Evolutionary conservation across 2,797 vertebrate genomes (phyloP), one percentile per base, ranked within the genome.

Genomic region (Myiotriccus ornatus): DNA sequence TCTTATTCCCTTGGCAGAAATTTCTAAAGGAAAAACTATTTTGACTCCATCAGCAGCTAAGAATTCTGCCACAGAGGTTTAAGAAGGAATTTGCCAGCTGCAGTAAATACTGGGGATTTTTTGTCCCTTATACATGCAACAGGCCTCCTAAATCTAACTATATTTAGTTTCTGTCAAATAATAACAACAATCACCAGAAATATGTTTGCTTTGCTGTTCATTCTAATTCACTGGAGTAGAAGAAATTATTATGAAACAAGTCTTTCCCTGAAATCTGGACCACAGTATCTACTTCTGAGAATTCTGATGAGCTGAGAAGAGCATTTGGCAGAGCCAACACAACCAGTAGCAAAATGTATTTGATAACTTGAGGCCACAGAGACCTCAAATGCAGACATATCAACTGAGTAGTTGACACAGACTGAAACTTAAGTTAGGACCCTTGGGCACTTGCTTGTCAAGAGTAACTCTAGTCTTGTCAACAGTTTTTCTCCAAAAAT

Each of bases 1-100:
- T 30, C 30, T 76, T 69, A 91, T 35, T 94, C 49, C 16, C 55
- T 50, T 86, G 79, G 78, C 81, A 95, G 39, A 92, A 89, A 75
- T 75, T 87, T 92, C 37, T 1, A 1, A 85, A 82, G 53, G 82
- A 87, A 91, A 75, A 93, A 43, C n/a, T 63, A 63, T 83, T 87
- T 89, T 60, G 68, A 87, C 73, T 91, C 89, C 79, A 83, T 93
- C 78, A 92, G 71, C 87, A 95, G 84, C 53, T 87, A 93, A 94
- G 87, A 95, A 96, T 94, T 78, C 78, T 85, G n/a, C 49, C 0
- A 0, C 2, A 16, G 37, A 89, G 17, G 19, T 78, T 95, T 75
- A 78, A 87, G 88, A 57, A 82, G 62, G 39, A 83, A 41, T 34
- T 28, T 78, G 39, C 50, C 73, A 89, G 35, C 24, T 10, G 4